Evolutionary conservation across 2,888 invertebrate species (phyloP), one percentile per base, ranked within the genome.

Genomic region (Orchesellides sinensis): DNA sequence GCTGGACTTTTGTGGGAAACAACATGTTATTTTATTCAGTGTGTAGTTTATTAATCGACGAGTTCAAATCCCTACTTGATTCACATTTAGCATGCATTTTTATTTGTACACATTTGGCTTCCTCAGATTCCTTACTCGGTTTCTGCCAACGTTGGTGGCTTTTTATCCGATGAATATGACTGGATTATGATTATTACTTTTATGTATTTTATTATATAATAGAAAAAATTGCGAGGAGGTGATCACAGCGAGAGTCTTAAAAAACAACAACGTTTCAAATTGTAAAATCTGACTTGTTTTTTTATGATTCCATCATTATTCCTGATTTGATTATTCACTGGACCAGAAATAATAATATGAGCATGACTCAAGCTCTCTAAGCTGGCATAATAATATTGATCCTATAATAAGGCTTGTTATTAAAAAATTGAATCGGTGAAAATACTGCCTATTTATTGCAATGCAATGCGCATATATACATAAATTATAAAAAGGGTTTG

Each of bases 1-100:
- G 65, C 69, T 72, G 80, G 65, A 65, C 70, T 40, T 32, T 73
- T 72, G 70, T 79, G 79, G 79, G 79, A 79, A 68, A 77, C 52
- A 74, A 49, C 74, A 65, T 65, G 74, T 74, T 52, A 52, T 52
- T 68, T 29, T 47, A 4, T 8, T 2, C 65, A 52, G n/a, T n/a
- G n/a, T n/a, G n/a, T n/a, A n/a, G n/a, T n/a, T 77, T 68, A 77
- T 66, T 74, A 74, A 68, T 68, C 68, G 68, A 59, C 59, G 52
- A n/a, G 45, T 27, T 32, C 61, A 63, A 61, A 17, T 40, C 35
- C 35, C 32, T 52, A 61, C 63, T 32, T 74, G 73, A 35, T 52
- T 52, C 45, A n/a, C 63, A 63, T 74, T 14, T 74, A 63, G 65
- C 65, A 40, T 65, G 19, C 5, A 21, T 45, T 63, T 49, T 5